A percentile compares a stretch with the other conserved stretches of the same genome.
Evolutionary conservation across 2,797 vertebrate genomes (phyloP).

Genomic region (Octomys mimax): DNA sequence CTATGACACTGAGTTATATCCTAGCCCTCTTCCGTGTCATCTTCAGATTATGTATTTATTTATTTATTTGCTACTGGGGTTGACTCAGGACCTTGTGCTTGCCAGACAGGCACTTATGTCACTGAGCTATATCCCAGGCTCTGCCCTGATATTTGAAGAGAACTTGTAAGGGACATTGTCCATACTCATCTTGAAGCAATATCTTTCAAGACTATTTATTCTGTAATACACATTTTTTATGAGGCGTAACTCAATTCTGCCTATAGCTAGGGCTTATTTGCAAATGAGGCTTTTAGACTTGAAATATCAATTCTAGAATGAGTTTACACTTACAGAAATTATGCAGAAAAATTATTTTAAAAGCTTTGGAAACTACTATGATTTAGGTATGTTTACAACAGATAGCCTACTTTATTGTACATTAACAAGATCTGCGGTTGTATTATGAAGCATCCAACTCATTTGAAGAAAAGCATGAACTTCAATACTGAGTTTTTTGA

Average conservation of each 20-base stretch:
- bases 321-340: slow-evolving; percentile 18
- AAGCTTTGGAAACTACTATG: neutral
- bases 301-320: slow-evolving; percentile 34
- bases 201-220: slow-evolving; percentile 32
- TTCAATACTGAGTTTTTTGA: neutral
- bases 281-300: neutral
- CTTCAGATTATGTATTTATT: neutral
- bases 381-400: neutral
- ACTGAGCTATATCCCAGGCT: too few relatives aligned
- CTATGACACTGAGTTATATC: too few relatives aligned
- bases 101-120: too few relatives aligned
- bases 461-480: neutral
- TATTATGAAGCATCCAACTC: neutral
- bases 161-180: neutral
- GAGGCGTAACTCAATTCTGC: neutral
- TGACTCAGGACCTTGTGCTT: too few relatives aligned
- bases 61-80: too few relatives aligned
- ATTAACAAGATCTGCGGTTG: neutral
- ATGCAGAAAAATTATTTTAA: neutral
- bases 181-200: neutral
- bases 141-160: neutral
- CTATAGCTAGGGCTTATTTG: neutral
- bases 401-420: neutral
- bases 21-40: neutral
- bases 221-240: neutral